phyloP scores from a whole-genome alignment of 2,113 vertebrate genomes.

The Manacus vitellinus region DNA sequence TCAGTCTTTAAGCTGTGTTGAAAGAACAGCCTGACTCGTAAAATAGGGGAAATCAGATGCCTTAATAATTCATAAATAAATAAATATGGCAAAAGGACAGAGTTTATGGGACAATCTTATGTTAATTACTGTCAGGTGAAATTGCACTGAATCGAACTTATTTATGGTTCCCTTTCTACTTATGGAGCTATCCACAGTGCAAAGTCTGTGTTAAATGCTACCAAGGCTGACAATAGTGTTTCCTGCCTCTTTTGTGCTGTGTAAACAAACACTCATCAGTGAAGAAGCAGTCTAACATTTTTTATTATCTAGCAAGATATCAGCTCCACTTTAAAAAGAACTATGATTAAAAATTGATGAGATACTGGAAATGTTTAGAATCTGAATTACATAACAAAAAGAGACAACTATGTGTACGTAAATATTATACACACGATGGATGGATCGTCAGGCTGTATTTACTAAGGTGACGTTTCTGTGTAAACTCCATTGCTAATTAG shows the following conservation, averaged over 20 bases:
- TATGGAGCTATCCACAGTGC: not conserved
- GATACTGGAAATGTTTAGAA: not conserved
- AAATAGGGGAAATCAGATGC: not conserved
- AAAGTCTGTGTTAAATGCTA: not conserved
- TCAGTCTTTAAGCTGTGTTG: not conserved
- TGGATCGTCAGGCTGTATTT: conserved; percentile 3
- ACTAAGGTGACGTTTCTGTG: conserved; percentile 33
- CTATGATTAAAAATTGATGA: not conserved
- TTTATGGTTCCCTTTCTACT: not conserved
- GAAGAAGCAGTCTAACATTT: not conserved
- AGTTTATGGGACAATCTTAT: not conserved
- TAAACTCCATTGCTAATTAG: conserved; percentile 55
- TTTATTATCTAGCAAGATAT: not conserved
- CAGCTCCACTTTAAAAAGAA: not conserved
- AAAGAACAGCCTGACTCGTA: not conserved
- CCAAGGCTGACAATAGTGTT: not conserved
- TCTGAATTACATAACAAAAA: not conserved
- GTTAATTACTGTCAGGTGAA: not conserved
- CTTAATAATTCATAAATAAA: not conserved
- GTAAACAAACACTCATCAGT: not conserved
- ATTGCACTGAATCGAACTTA: not conserved
- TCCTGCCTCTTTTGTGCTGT: not conserved
- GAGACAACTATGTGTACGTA: not conserved
- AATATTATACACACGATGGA: not conserved
- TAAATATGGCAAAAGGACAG: not conserved